These are phyloP conservation scores for Danio kyathit DNA, from an alignment of 2,797 vertebrate genomes.

Conservation along the genomic window DNA sequence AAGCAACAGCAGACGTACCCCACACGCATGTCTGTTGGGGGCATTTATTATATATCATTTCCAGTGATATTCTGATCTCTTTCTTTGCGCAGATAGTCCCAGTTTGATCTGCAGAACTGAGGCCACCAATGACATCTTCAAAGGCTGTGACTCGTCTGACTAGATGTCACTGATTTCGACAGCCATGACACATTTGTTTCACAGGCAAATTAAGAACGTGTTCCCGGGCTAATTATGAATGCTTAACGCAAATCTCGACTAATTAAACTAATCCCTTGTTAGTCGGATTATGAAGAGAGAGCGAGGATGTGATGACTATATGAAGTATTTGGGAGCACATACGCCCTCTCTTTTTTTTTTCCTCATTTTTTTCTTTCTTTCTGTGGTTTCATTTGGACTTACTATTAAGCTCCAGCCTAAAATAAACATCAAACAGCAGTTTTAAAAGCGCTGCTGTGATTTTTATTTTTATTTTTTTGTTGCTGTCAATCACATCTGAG, in stretches of 20 bases:
- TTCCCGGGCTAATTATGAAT: conserved; percentile 64
- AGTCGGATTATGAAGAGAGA: conserved; percentile 43
- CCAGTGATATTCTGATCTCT: not conserved
- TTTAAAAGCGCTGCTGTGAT: not conserved
- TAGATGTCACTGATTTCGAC: conserved; percentile 24
- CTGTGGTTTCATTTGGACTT: not conserved
- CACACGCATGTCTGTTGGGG: not conserved
- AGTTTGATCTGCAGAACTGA: conserved; percentile 17
- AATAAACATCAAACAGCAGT: conserved; percentile 16
- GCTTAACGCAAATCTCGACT: conserved; percentile 56
- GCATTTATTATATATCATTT: conserved; percentile 10
- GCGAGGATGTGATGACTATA: conserved; percentile 30
- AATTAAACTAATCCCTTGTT: conserved; percentile 61
- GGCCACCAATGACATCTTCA: conserved; percentile 44
- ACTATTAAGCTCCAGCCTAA: conserved; percentile 17
- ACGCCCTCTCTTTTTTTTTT: not conserved
- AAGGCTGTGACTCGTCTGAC: conserved; percentile 26
- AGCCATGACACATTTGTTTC: conserved; percentile 56
- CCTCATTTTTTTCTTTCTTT: not conserved
- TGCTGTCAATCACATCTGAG: not conserved
- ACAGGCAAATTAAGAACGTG: conserved; percentile 56
- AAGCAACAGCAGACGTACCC: not conserved
- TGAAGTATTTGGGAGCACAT: conserved; percentile 12
- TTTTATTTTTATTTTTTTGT: not conserved
- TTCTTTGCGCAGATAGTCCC: conserved; percentile 18